Conservation (phyloP, 2,797 vertebrate genomes). For the Poeciliopsis paucimaculata region DNA sequence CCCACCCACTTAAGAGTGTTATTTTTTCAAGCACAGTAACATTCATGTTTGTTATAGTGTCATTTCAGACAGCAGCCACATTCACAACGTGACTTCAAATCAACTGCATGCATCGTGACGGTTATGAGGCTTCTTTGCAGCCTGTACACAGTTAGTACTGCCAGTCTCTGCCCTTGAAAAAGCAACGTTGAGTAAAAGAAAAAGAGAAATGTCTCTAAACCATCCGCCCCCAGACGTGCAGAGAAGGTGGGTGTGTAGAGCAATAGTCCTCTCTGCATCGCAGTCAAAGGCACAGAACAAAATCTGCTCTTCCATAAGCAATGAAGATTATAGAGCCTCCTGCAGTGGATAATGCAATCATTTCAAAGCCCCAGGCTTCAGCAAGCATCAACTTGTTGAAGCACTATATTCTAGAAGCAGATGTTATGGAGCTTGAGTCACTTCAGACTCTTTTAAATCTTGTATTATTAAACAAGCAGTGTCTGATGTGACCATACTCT, state of each 20-base stretch:
- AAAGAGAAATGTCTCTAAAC: constrained; percentile 77
- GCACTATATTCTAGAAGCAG: constrained; percentile 67
- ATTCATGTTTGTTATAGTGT: not conserved
- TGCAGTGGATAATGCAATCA: constrained; percentile 74
- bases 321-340: constrained; percentile 73
- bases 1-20: constrained; percentile 43
- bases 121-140: constrained; percentile 18
- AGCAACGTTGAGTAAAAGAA: constrained; percentile 70
- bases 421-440: constrained; percentile 60
- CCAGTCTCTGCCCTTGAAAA: constrained; percentile 62
- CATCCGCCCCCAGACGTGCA: constrained; percentile 78
- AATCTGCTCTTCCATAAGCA: constrained; percentile 72
- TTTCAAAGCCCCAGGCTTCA: constrained; percentile 55
- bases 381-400: constrained; percentile 69
- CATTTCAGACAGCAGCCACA: constrained; percentile 13
- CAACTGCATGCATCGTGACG: constrained; percentile 12
- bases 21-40: constrained; percentile 8
- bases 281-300: constrained; percentile 78
- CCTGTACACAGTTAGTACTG: constrained; percentile 32
- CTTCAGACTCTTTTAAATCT: constrained; percentile 67
- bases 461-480: constrained; percentile 36
- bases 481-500: constrained; percentile 41
- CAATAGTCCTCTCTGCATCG: constrained; percentile 73
- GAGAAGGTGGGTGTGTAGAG: constrained; percentile 82
- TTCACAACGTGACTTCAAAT: constrained; percentile 34